Base-by-base conservation (phyloP, 2,797 vertebrate species). In the Telmatherina bonti region DNA sequence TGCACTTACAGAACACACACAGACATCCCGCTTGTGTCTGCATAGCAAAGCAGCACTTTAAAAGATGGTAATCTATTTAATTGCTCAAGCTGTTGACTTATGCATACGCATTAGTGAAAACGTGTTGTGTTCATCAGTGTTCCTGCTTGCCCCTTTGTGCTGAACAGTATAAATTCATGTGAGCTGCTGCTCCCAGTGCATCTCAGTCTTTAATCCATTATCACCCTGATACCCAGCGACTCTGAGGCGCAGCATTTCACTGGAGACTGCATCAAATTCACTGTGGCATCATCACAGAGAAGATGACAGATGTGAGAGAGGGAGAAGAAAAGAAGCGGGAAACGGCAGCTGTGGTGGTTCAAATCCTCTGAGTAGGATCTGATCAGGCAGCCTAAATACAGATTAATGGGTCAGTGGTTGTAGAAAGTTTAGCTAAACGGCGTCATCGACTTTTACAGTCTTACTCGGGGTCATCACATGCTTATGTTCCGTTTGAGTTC, bases 31-130 rank as follows among this genome's bases (percentile, higher is more conserved):
- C 52, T 10, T 63, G 41, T 33, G 16, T 83, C 58, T 68, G 60
- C 74, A 77, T 66, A 62, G 73, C 81, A 80, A 3, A 61, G 13
- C 0, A 84, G 57, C 59, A 80, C 74, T 56, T 70, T 84, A 78
- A 68, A 80, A 75, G 74, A 86, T 74, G 79, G 18, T 84, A 83
- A 85, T 86, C 77, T 81, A 9, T 77, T 82, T 86, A 76, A 84
- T 84, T 86, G 77, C 67, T 54, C 54, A 38, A 77, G 77, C 81
- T 82, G 79, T 81, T 82, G 79, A 82, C 72, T 84, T 47, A 0
- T 73, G 55, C 62, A 65, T 72, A 68, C 74, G 78, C 81, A 85
- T 87, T 78, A 85, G 71, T 45, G 70, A 58, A 47, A 67, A 43
- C 43, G 68, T 49, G 59, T 36, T 57, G 16, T 80, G 79, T 75